phyloP scores from a whole-genome alignment of 2,113 vertebrate genomes.

The Nothoprocta pentlandii region DNA sequence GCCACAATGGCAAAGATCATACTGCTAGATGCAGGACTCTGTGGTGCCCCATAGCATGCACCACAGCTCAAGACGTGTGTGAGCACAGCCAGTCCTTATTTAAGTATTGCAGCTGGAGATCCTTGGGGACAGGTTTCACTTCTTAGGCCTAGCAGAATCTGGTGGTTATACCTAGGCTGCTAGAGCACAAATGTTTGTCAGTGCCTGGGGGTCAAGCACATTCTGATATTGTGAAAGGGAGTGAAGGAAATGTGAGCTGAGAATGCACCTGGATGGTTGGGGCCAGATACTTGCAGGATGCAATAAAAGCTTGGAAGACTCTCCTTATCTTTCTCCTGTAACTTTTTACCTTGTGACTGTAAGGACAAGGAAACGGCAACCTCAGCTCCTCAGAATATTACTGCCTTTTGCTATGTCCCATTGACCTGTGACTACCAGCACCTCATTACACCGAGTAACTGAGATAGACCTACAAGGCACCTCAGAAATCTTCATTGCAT shows the following conservation, averaged over 20 bases:
- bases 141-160: neutral
- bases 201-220: neutral
- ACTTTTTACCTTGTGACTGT: neutral
- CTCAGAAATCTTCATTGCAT: neutral
- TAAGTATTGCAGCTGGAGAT: neutral
- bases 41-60: neutral
- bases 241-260: neutral
- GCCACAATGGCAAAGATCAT: neutral
- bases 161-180: neutral
- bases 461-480: fast-evolving
- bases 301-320: neutral
- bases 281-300: neutral
- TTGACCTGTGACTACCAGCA: neutral
- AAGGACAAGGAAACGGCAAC: neutral
- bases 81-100: neutral
- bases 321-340: neutral
- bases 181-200: neutral
- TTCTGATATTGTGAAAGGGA: neutral
- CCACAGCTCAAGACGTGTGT: neutral
- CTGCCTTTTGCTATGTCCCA: neutral
- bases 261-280: neutral
- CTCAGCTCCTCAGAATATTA: neutral
- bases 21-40: neutral
- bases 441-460: neutral
- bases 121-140: neutral